Percentiles rank a stretch among this genome's conserved stretches.
Conservation (phyloP, 1,140 invertebrate species). For the Globodera ellingtonae region DNA sequence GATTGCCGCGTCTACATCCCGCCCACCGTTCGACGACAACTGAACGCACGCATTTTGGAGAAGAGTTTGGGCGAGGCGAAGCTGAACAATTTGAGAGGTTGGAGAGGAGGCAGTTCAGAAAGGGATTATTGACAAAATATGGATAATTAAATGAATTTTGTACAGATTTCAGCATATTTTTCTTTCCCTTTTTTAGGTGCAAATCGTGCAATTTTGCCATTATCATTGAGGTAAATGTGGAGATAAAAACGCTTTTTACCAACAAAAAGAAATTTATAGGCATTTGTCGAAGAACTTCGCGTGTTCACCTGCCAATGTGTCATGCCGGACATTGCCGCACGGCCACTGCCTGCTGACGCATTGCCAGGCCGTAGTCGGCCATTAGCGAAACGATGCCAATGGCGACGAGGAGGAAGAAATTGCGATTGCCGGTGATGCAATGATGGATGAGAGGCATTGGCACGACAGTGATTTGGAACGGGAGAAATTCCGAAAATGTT, state of each 20-base stretch:
- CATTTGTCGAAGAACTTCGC: conserved; percentile 21
- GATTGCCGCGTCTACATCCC: conserved; percentile 39
- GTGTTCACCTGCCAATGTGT: conserved; percentile 44
- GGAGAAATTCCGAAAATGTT: too few relatives aligned
- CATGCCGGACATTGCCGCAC: conserved; percentile 34
- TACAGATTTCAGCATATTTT: neutral
- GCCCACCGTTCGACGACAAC: conserved; percentile 19
- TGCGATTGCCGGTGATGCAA: neutral
- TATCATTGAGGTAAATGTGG: conserved; percentile 22
- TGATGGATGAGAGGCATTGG: neutral
- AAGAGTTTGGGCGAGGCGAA: conserved; percentile 39
- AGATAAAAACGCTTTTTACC: too few relatives aligned
- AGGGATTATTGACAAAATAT: too few relatives aligned
- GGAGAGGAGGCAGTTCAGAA: too few relatives aligned
- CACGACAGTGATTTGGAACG: neutral
- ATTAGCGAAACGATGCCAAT: neutral
- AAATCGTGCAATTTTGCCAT: conserved; percentile 43
- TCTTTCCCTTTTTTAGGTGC: conserved; percentile 29
- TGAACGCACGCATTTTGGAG: conserved; percentile 43
- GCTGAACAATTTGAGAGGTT: conserved; percentile 34
- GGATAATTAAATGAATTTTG: too few relatives aligned
- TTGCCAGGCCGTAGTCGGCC: conserved; percentile 24
- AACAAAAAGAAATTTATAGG: neutral
- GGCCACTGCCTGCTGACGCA: conserved; percentile 56
- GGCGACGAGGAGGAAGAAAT: neutral